Conservation (phyloP, 1,140 invertebrate species). For the Microplitis mediator region DNA sequence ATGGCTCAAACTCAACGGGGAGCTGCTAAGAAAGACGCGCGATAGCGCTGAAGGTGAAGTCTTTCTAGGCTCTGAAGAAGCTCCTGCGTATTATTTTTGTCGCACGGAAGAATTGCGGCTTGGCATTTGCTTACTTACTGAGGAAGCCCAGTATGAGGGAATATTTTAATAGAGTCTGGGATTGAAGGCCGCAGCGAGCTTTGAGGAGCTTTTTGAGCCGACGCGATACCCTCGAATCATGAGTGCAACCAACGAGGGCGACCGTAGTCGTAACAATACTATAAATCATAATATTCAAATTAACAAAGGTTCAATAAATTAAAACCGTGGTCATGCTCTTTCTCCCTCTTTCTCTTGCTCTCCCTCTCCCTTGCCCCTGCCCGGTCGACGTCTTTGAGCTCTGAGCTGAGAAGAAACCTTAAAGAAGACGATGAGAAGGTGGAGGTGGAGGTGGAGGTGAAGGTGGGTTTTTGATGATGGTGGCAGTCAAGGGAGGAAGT, state of each 20-base stretch:
- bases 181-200: not conserved
- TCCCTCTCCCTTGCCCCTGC: not conserved
- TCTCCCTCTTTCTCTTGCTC: not conserved
- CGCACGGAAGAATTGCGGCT: not conserved
- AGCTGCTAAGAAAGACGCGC: not conserved
- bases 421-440: not conserved
- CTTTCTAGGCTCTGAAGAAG: not conserved
- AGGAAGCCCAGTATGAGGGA: no score
- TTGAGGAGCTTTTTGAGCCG: not conserved
- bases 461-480: constrained; percentile 1
- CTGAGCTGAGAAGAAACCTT: no score
- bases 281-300: constrained; percentile 45
- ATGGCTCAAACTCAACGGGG: constrained; percentile 1
- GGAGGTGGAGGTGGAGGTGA: not conserved
- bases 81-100: not conserved
- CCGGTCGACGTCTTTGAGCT: no score
- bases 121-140: not conserved
- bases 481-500: no score
- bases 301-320: constrained; percentile 43
- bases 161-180: not conserved
- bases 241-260: constrained; percentile 19
- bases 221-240: constrained; percentile 11
- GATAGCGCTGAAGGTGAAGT: not conserved
- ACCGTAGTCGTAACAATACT: constrained; percentile 40
- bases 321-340: constrained; percentile 34